These are phyloP conservation scores for Antheraea pernyi DNA, from an alignment of 1,140 invertebrate genomes.

Conservation along the genomic window DNA sequence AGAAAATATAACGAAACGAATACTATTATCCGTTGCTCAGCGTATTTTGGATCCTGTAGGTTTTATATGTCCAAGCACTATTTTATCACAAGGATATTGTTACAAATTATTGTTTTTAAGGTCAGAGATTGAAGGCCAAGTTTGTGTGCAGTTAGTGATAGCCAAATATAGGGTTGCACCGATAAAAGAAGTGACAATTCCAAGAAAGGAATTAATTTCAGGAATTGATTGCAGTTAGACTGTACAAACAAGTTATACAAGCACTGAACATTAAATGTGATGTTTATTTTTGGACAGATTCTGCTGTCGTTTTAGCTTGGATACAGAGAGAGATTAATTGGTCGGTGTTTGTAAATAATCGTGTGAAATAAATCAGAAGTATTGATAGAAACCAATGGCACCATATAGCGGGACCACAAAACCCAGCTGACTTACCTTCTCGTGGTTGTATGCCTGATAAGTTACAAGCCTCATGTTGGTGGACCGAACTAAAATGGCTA, in stretches of 20 bases:
- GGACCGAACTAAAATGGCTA: slow-evolving; percentile 17
- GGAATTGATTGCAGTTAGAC: slow-evolving; percentile 13
- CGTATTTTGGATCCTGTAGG: slow-evolving; percentile 24
- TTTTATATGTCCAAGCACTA: slow-evolving; percentile 11
- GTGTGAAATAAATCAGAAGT: slow-evolving; percentile 23
- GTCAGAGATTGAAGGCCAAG: not conserved
- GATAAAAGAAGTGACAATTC: slow-evolving; percentile 13
- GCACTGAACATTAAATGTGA: not conserved
- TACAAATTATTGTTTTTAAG: slow-evolving; percentile 21
- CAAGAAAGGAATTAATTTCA: slow-evolving; percentile 21
- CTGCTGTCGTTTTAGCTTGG: slow-evolving; percentile 17
- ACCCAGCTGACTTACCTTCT: slow-evolving; percentile 19
- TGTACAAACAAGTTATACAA: slow-evolving; percentile 9
- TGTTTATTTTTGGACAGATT: slow-evolving; percentile 15
- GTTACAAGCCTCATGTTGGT: slow-evolving; percentile 6
- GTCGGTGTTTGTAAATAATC: slow-evolving; percentile 19
- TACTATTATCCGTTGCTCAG: slow-evolving; percentile 18
- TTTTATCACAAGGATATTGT: slow-evolving; percentile 16
- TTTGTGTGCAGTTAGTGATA: slow-evolving; percentile 13
- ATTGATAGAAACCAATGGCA: slow-evolving; percentile 18
- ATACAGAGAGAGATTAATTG: slow-evolving; percentile 14
- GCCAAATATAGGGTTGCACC: slow-evolving; percentile 20
- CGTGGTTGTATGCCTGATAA: slow-evolving; percentile 16
- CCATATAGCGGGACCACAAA: slow-evolving; percentile 15
- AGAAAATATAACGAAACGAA: too few relatives aligned